These are phyloP conservation scores for Gila robusta DNA, from an alignment of 2,797 vertebrate species.

Conservation along the genomic window DNA sequence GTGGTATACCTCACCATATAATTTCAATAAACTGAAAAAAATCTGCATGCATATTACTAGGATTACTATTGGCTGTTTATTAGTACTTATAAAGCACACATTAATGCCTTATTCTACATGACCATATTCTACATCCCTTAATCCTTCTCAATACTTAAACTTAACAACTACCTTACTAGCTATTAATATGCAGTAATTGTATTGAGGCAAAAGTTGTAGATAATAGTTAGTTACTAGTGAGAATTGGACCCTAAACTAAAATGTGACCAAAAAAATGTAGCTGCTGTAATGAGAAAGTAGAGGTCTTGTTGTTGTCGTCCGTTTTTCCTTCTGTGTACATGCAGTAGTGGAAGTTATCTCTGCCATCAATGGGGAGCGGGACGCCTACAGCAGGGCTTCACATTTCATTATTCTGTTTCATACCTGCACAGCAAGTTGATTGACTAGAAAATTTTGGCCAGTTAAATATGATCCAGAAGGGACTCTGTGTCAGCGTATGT, in stretches of 20 bases:
- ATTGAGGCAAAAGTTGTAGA: background rate
- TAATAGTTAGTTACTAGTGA: background rate
- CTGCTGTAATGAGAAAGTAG: slow-evolving; percentile 26
- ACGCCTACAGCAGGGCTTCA: slow-evolving; percentile 31
- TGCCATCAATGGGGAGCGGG: slow-evolving; percentile 54
- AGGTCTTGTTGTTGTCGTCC: slow-evolving; percentile 31
- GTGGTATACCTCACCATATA: slow-evolving; percentile 3
- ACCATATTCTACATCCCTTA: background rate
- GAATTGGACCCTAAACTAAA: background rate
- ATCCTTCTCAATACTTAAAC: background rate
- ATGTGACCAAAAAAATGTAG: slow-evolving; percentile 20
- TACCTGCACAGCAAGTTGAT: slow-evolving; percentile 54
- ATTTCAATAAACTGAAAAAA: background rate
- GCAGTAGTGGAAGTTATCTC: slow-evolving; percentile 59
- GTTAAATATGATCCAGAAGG: slow-evolving; percentile 8
- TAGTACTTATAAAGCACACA: too few relatives aligned
- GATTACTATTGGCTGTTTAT: too few relatives aligned
- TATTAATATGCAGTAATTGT: background rate
- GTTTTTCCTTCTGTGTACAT: slow-evolving; percentile 41
- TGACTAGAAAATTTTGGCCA: slow-evolving; percentile 40
- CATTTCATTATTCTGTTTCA: slow-evolving; percentile 34
- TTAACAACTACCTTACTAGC: too few relatives aligned
- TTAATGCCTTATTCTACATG: background rate
- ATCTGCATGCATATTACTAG: background rate
- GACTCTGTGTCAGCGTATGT: background rate